Evolutionary conservation across 2,113 vertebrate species (phyloP), one percentile per base, ranked within the genome.

Genomic region (Tupaia tana): DNA sequence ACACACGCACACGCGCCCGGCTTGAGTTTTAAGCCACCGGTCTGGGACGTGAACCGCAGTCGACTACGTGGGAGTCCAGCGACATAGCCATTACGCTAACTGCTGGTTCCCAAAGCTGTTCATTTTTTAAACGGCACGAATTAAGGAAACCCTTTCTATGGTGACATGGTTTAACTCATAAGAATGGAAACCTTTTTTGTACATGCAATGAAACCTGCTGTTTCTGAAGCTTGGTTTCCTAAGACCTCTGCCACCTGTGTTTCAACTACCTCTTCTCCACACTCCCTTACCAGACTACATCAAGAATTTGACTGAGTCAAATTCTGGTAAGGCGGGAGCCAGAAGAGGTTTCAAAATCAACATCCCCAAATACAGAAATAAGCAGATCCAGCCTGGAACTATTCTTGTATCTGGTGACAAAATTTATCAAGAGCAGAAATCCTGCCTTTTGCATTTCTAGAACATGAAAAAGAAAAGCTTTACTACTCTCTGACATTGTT

Each of bases 61-160:
- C n/a, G n/a, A n/a, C n/a, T n/a, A n/a, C n/a, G n/a, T n/a, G n/a
- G n/a, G n/a, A n/a, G n/a, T n/a, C n/a, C n/a, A n/a, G n/a, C n/a
- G n/a, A n/a, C n/a, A n/a, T n/a, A n/a, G n/a, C n/a, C n/a, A n/a
- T n/a, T n/a, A n/a, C n/a, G n/a, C n/a, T n/a, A n/a, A n/a, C n/a
- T n/a, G n/a, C n/a, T n/a, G n/a, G n/a, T n/a, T n/a, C n/a, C n/a
- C 25, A 27, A 89, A 92, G 43, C 43, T 89, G 20, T 88, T 93
- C 74, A 70, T 29, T 82, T 94, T 82, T 79, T 25, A 89, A 9
- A 90, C 31, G 74, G 18, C 15, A 69, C 69, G 80, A 88, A 85
- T 86, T 88, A 66, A 92, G 82, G 19, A 96, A 91, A 54, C 22
- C 3, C 27, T 93, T 85, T 83, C 34, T 74, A 70, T 89, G 89